A percentile compares a stretch with the other conserved stretches of the same genome.
Evolutionary conservation across 2,888 invertebrate species (phyloP).

Genomic region (Watsonalla cultraria): DNA sequence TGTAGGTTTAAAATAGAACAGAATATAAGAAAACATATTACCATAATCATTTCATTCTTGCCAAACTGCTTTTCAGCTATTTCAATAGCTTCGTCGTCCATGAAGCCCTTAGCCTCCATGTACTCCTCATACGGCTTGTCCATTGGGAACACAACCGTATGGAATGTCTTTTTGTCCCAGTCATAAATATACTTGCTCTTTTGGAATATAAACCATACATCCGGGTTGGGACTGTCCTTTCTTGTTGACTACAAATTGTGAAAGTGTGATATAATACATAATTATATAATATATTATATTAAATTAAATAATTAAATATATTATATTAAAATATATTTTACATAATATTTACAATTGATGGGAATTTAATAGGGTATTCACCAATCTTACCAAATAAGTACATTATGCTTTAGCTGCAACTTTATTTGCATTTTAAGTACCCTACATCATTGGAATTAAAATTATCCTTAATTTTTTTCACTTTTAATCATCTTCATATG

Average conservation of each 20-base stretch:
- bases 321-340: too few relatives aligned
- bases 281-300: not conserved
- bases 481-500: too few relatives aligned
- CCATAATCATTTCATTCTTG: conserved; percentile 91
- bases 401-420: too few relatives aligned
- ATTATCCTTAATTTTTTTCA: too few relatives aligned
- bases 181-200: conserved; percentile 98
- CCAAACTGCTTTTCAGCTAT: conserved; percentile 91
- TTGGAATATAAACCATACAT: conserved; percentile 96
- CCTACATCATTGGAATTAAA: too few relatives aligned
- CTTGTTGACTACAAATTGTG: conserved; percentile 49
- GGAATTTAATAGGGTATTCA: too few relatives aligned
- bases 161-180: conserved; percentile 87
- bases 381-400: too few relatives aligned
- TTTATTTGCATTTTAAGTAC: too few relatives aligned
- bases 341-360: too few relatives aligned
- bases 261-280: conserved; percentile 6
- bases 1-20: too few relatives aligned
- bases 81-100: conserved; percentile 88
- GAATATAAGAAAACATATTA: conserved; percentile 43
- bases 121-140: conserved; percentile 85
- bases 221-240: conserved; percentile 68
- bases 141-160: conserved; percentile 91
- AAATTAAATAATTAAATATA: too few relatives aligned
- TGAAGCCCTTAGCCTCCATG: conserved; percentile 91